Base-by-base conservation (phyloP, 2,113 vertebrate species). In the Dinomys branickii region DNA sequence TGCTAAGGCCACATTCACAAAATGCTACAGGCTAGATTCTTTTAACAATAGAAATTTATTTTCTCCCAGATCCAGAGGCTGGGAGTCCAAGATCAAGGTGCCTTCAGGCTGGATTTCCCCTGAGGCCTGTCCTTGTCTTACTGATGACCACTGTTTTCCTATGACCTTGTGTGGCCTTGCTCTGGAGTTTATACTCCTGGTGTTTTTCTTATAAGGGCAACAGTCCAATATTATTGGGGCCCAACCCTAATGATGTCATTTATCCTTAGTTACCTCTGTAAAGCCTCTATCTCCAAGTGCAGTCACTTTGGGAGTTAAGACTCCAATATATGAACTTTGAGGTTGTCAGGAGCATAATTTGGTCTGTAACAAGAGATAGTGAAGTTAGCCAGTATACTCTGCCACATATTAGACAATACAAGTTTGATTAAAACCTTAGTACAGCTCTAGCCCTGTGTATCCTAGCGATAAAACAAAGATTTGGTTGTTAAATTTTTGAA, bases 401-500 rank as follows among this genome's bases (percentile, higher is more conserved):
- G 47, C 63, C 87, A 30, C 84, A 87, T 7, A 47, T 54, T 26
- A 90, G 61, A 71, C 30, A 71, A 24, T 16, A 75, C 30, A 7
- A 63, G 4, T 81, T 84, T 47, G 33, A 26, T 87, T 95, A 90
- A 77, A 81, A 56, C 83, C 24, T 75, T 71, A 17, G 82, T 69
- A 75, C 38, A 67, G 77, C 24, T 94, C 22, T 95, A 52, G 14
- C 9, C 20, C 6, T 47, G 2, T 81, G 8, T 93, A 20, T 69
- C 0, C 87, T 10, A n/a, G 12, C 8, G n/a, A 90, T 56, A 33
- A 56, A 94, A 30, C 52, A 30, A 50, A 30, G 1, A 41, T 50
- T 58, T 67, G 7, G 0, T 35, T 52, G 24, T 52, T 59, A 30
- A 44, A 11, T 65, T 83, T 93, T 95, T 58, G 73, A 95, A 96